Percentiles rank a stretch among this genome's conserved stretches.
These are phyloP conservation scores for Cyclargus thomasi DNA, from an alignment of 1,140 invertebrate genomes.

Conservation along the genomic window DNA sequence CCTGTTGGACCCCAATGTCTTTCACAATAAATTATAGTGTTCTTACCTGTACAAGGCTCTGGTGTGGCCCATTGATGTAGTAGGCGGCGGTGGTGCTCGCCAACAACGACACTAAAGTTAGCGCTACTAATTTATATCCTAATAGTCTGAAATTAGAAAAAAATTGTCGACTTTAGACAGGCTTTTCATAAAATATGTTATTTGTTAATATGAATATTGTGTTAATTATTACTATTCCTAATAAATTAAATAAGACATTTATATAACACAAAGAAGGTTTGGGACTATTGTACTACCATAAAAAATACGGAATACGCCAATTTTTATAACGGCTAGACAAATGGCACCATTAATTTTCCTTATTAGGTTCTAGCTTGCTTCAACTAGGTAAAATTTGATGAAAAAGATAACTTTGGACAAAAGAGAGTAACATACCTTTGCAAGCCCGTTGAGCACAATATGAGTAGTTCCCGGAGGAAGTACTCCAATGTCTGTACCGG, in stretches of 20 bases:
- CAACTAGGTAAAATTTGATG: too few species aligned
- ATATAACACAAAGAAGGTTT: too few species aligned
- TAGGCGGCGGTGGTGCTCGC: slow-evolving; percentile 50
- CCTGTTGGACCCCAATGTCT: not conserved
- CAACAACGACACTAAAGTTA: slow-evolving; percentile 43
- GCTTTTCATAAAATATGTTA: not conserved
- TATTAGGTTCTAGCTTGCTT: too few species aligned
- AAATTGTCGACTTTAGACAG: not conserved
- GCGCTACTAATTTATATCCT: slow-evolving; percentile 63
- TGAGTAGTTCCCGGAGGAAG: slow-evolving; percentile 85
- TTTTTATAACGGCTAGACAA: too few species aligned
- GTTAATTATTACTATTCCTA: too few species aligned
- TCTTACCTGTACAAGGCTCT: slow-evolving; percentile 64
- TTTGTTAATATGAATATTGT: not conserved
- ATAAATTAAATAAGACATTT: too few species aligned
- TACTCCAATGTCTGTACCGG: slow-evolving; percentile 90
- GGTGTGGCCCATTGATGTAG: slow-evolving; percentile 66
- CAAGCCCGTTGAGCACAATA: slow-evolving; percentile 70
- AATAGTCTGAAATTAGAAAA: slow-evolving; percentile 55
- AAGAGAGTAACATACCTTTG: too few species aligned
- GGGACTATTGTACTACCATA: too few species aligned
- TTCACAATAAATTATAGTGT: not conserved
- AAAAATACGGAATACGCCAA: too few species aligned
- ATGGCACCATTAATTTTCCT: too few species aligned
- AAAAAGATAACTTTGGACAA: too few species aligned